Percentiles rank a stretch among this genome's conserved stretches.
These are phyloP conservation scores for Coranthus polyacanthus DNA, from an alignment of 2,797 vertebrate species.

Conservation along the genomic window DNA sequence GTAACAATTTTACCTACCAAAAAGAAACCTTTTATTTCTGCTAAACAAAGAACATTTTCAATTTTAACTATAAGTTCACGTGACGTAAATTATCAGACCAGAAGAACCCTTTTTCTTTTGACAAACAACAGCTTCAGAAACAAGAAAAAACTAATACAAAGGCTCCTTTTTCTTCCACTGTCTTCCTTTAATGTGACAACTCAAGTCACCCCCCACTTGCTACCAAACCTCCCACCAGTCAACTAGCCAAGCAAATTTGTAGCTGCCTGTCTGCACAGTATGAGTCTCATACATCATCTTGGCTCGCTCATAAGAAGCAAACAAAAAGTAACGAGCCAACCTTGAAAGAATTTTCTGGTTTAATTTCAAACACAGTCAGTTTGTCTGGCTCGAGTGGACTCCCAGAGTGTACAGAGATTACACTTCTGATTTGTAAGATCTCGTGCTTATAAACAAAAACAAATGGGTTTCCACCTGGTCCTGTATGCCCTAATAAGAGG, in stretches of 20 bases:
- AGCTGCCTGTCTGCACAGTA: constrained; percentile 82
- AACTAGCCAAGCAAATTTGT: constrained; percentile 86
- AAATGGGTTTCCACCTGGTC: background rate
- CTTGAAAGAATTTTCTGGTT: constrained; percentile 66
- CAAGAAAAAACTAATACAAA: constrained; percentile 63
- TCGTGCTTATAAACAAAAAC: constrained; percentile 28
- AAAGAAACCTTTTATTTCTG: constrained; percentile 47
- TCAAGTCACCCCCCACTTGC: constrained; percentile 27
- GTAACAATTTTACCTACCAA: constrained; percentile 58
- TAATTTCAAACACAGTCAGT: constrained; percentile 58
- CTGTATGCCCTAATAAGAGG: background rate
- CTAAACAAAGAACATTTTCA: constrained; percentile 49
- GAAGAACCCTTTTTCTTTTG: constrained; percentile 64
- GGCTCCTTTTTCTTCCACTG: constrained; percentile 58
- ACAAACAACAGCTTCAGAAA: constrained; percentile 49
- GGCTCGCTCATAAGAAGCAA: constrained; percentile 60
- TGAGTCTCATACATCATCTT: constrained; percentile 85
- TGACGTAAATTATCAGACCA: constrained; percentile 69
- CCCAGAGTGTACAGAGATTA: constrained; percentile 47
- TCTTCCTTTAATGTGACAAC: constrained; percentile 57
- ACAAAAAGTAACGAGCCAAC: constrained; percentile 68
- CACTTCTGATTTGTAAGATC: constrained; percentile 46
- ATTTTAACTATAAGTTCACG: constrained; percentile 33
- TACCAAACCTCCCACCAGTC: constrained; percentile 70
- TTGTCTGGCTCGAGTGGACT: constrained; percentile 51